A percentile compares a stretch with the other conserved stretches of the same genome.
phyloP scores from a whole-genome alignment of 1,140 invertebrate species.

The Drosophila lacertosa region DNA sequence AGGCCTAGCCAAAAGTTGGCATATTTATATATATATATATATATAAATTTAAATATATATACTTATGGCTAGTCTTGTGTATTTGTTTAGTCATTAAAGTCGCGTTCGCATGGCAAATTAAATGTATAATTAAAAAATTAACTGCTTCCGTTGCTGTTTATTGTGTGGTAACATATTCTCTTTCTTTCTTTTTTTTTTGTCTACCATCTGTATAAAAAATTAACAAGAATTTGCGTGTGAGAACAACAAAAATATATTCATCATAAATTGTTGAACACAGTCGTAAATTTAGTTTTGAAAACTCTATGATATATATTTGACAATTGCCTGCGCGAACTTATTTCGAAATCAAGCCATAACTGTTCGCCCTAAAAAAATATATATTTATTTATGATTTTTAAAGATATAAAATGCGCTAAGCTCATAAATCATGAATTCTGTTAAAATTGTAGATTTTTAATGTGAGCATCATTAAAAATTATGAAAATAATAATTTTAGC shows the following conservation, averaged over 20 bases:
- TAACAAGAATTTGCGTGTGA: conserved; percentile 19
- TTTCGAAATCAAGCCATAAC: not conserved
- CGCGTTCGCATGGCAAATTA: conserved; percentile 68
- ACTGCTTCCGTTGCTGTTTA: conserved; percentile 77
- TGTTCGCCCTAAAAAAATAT: not conserved
- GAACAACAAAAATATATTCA: conserved; percentile 7
- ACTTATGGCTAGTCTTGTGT: conserved; percentile 15
- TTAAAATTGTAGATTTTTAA: not conserved
- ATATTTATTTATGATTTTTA: conserved; percentile 13
- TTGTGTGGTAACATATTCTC: conserved; percentile 56
- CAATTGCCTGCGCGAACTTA: not conserved
- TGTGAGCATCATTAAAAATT: not conserved
- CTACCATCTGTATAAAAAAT: conserved; percentile 30
- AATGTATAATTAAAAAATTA: conserved; percentile 79
- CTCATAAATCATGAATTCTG: conserved; percentile 21
- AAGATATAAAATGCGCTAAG: conserved; percentile 2
- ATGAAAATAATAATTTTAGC: too few species aligned
- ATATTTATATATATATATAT: conserved; percentile 15
- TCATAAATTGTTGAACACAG: conserved; percentile 6
- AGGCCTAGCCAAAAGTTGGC: conserved; percentile 31
- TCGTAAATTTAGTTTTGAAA: conserved; percentile 17
- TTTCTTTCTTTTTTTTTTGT: conserved; percentile 19
- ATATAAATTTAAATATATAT: not conserved
- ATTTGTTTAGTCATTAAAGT: conserved; percentile 47
- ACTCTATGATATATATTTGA: conserved; percentile 10